Evolutionary conservation across 2,797 vertebrate species (phyloP).

Genomic region (Mormyrops boulengeri): DNA sequence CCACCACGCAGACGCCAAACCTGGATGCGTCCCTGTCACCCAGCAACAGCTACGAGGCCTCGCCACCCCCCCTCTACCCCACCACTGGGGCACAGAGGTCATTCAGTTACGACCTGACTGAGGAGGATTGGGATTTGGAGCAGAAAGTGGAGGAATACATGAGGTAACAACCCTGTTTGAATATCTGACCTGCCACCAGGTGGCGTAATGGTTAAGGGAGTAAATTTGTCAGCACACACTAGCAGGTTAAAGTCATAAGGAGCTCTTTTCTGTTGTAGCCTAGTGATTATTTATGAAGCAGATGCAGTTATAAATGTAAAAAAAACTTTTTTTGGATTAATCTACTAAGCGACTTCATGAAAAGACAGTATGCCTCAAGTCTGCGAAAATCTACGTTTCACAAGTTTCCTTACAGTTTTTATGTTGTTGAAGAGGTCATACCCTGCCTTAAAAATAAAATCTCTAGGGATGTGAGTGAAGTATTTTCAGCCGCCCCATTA

Average conservation of each 20-base stretch:
- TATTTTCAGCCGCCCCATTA: not conserved
- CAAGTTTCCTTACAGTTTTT: not conserved
- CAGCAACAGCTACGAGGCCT: constrained; percentile 73
- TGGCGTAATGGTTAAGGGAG: not conserved
- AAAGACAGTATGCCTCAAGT: not conserved
- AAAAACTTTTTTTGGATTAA: not conserved
- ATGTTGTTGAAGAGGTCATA: constrained; percentile 3
- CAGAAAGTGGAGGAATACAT: constrained; percentile 78
- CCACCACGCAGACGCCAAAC: constrained; percentile 72
- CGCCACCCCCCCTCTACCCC: constrained; percentile 68
- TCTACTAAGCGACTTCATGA: not conserved
- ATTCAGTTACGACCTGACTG: constrained; percentile 69
- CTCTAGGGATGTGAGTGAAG: not conserved
- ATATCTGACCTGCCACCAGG: not conserved
- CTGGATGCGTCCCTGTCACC: constrained; percentile 67
- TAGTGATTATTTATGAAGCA: not conserved
- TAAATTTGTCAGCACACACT: not conserved
- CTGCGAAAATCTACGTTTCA: not conserved
- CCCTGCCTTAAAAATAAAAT: constrained; percentile 2
- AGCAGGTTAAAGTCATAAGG: not conserved
- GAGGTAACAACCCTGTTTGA: constrained; percentile 53
- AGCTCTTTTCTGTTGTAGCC: not conserved
- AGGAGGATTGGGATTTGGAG: constrained; percentile 76
- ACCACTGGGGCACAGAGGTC: constrained; percentile 61
- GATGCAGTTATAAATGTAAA: not conserved